Evolutionary conservation across 2,888 invertebrate genomes (phyloP).

Genomic region (Noctua janthina): DNA sequence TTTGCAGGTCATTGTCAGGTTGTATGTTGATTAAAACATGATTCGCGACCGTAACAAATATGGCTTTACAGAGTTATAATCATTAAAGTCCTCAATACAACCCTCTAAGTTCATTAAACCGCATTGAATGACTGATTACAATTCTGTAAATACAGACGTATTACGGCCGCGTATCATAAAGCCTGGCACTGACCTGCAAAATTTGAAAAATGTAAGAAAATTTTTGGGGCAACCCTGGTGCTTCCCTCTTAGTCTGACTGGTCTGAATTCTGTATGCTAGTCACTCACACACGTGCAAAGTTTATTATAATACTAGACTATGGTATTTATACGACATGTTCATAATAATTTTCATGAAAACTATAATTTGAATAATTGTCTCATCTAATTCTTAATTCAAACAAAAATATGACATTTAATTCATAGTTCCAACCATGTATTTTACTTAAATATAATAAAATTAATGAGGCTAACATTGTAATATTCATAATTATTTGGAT

Average conservation of each 20-base stretch:
- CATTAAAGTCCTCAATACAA: too few relatives aligned
- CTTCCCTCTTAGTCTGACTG: neutral
- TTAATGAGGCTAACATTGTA: constrained; percentile 35
- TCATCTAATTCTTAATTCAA: neutral
- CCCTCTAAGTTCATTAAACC: too few relatives aligned
- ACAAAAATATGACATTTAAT: neutral
- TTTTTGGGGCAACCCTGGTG: too few relatives aligned
- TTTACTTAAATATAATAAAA: constrained; percentile 2
- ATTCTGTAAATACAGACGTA: too few relatives aligned
- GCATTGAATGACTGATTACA: too few relatives aligned
- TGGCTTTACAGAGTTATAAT: too few relatives aligned
- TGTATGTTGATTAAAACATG: too few relatives aligned
- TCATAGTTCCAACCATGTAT: constrained; percentile 1
- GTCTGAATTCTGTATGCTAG: neutral
- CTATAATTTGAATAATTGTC: neutral
- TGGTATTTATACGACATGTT: neutral
- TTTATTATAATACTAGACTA: neutral
- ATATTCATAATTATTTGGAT: neutral
- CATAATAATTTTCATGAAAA: neutral
- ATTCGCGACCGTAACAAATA: too few relatives aligned
- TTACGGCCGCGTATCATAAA: too few relatives aligned
- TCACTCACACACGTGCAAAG: neutral
- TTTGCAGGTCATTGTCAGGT: too few relatives aligned
- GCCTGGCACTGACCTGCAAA: too few relatives aligned
- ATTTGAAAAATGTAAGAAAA: too few relatives aligned